Evolutionary conservation across 2,113 vertebrate genomes (phyloP).

Genomic region (Etia nguti): DNA sequence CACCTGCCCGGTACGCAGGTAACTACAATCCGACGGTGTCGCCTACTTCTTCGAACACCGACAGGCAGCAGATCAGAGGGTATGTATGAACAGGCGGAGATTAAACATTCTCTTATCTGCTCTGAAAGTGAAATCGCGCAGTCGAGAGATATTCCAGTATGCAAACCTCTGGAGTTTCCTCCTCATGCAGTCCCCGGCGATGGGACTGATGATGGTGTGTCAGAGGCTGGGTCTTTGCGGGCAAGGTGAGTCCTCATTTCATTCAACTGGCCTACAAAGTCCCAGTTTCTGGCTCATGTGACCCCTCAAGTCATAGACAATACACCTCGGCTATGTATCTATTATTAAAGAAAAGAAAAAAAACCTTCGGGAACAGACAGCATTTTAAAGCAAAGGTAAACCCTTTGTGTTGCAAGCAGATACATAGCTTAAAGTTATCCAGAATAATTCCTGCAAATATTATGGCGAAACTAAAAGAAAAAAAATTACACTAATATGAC

Average conservation of each 20-base stretch:
- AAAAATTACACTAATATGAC: not conserved
- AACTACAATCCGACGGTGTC: slow-evolving; percentile 3
- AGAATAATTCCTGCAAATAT: not conserved
- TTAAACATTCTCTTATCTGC: not conserved
- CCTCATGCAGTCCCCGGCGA: not conserved
- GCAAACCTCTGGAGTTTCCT: not conserved
- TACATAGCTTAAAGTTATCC: not conserved
- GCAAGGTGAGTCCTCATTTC: slow-evolving; percentile 88
- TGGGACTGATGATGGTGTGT: slow-evolving; percentile 51
- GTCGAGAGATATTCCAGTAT: not conserved
- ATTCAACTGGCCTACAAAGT: slow-evolving; percentile 99
- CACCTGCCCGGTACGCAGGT: slow-evolving; percentile 50
- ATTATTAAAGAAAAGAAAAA: not conserved
- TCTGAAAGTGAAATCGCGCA: not conserved
- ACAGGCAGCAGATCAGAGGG: not conserved
- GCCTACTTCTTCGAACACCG: not conserved
- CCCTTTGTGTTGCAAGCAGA: not conserved
- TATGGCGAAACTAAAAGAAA: not conserved
- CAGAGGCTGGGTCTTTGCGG: slow-evolving; percentile 96
- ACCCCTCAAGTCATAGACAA: slow-evolving; percentile 32
- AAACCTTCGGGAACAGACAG: not conserved
- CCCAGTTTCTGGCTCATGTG: slow-evolving; percentile 89
- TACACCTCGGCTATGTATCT: not conserved
- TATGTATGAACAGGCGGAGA: slow-evolving; percentile 25
- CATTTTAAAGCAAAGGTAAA: not conserved